Evolutionary conservation across 2,888 invertebrate genomes (phyloP).

Genomic region (Drosophila incognita): DNA sequence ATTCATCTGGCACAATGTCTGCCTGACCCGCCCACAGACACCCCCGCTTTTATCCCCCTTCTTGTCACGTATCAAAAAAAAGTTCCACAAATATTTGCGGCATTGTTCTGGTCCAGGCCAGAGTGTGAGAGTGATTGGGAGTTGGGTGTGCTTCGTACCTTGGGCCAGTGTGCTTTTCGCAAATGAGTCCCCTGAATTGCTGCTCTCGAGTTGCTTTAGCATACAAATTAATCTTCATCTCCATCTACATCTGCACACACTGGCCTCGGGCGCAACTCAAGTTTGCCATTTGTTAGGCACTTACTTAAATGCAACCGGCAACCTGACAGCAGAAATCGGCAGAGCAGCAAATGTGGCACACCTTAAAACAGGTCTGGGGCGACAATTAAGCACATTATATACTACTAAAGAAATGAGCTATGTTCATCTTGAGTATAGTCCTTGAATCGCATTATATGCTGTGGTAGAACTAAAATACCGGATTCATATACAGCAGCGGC

Average conservation of each 20-base stretch:
- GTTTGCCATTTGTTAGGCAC: constrained; percentile 67
- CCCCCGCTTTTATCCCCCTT: neutral
- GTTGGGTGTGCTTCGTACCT: constrained; percentile 55
- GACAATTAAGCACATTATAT: constrained; percentile 31
- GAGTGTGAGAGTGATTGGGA: neutral
- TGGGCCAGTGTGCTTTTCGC: constrained; percentile 34
- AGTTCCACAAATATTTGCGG: constrained; percentile 59
- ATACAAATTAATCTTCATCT: constrained; percentile 75
- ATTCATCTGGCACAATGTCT: constrained; percentile 68
- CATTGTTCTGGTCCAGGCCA: constrained; percentile 47
- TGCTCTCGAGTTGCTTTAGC: constrained; percentile 52
- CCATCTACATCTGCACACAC: constrained; percentile 38
- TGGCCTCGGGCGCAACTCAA: constrained; percentile 48
- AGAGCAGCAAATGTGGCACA: neutral
- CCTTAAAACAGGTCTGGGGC: constrained; percentile 12
- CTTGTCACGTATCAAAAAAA: constrained; percentile 14
- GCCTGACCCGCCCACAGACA: constrained; percentile 1
- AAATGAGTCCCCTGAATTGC: constrained; percentile 41
- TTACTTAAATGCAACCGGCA: constrained; percentile 44
- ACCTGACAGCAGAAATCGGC: constrained; percentile 6
- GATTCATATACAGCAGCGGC: neutral
- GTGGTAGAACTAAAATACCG: neutral
- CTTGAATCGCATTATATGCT: neutral
- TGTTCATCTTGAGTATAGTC: neutral
- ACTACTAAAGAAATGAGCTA: neutral